Base-by-base conservation (phyloP, 2,797 vertebrate genomes). In the Basileuterus tristriatus region DNA sequence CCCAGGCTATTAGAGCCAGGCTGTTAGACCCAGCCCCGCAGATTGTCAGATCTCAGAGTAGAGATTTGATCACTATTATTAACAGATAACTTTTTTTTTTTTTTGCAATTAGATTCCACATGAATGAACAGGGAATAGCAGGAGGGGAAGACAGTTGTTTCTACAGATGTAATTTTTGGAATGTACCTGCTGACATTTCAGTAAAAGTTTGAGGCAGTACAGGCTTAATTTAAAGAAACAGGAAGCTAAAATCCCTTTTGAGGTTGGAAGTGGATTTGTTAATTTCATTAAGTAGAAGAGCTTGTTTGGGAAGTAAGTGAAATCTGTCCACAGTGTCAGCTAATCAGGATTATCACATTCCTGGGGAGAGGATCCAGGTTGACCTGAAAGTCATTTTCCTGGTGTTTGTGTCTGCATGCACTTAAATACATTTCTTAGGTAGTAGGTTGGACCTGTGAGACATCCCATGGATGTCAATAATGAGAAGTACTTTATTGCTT, bases 191-290 rank as follows among this genome's bases (percentile, higher is more conserved):
- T 94, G 94, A 94, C 83, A 88, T 22, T 23, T 88, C 92, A 90
- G 47, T 36, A 82, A 76, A 93, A 76, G 41, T 96, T 90, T 90
- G 87, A 93, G 74, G 70, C 87, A 90, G 56, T 52, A 17, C 11
- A 87, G 49, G 63, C 43, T 64, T 90, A 84, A 94, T 92, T 93
- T 90, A 93, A 95, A 94, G 87, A 77, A 94, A 84, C 46, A 87
- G 41, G 67, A 77, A 93, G 63, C 79, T 93, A 30, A 94, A 84
- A 32, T 82, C 60, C 46, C 63, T 90, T 94, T 90, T 79, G 76
- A 91, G 88, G 65, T 22, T 86, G 74, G 79, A 91, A 94, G 89
- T 84, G 70, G 77, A 87, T 93, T 90, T 94, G 74, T 74, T 79
- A 15, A 90, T 93, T 93, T 96, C 83, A 89, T 93, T 80, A 90